A percentile compares a stretch with the other conserved stretches of the same genome.
phyloP scores from a whole-genome alignment of 1,140 invertebrate genomes.

The Drosophila sp. region DNA sequence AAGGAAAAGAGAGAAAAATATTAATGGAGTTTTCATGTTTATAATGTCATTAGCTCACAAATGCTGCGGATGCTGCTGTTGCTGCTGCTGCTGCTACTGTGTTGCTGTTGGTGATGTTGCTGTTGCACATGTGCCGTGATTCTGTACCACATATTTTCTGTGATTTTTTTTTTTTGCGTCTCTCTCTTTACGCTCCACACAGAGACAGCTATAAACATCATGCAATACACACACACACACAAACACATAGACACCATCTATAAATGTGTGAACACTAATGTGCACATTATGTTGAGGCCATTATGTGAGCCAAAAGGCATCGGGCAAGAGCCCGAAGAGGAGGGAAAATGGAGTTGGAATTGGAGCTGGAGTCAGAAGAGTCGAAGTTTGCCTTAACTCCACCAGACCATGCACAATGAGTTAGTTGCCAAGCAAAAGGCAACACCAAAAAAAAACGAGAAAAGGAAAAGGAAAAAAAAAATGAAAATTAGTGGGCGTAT shows the following conservation, averaged over 20 bases:
- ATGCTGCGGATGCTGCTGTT: conserved; percentile 63
- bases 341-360: conserved; percentile 31
- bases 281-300: conserved; percentile 80
- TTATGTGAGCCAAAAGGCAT: conserved; percentile 55
- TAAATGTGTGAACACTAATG: conserved; percentile 81
- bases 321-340: conserved; percentile 12
- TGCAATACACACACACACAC: conserved; percentile 44
- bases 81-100: conserved; percentile 44
- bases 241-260: conserved; percentile 59
- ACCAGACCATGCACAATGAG: conserved; percentile 77
- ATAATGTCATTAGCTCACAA: conserved; percentile 82
- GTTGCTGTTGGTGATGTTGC: conserved; percentile 40
- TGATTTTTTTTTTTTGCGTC: conserved; percentile 62
- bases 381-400: conserved; percentile 34
- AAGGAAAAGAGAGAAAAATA: conserved; percentile 40
- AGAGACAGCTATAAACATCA: conserved; percentile 73
- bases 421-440: conserved; percentile 47
- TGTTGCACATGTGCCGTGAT: conserved; percentile 73
- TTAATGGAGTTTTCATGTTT: conserved; percentile 82
- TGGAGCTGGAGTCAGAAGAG: neutral
- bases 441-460: neutral
- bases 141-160: conserved; percentile 71
- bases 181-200: conserved; percentile 54
- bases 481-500: conserved; percentile 31
- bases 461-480: neutral